Conservation (phyloP, 2,113 vertebrate species). For the Myrmecophaga tridactyla region DNA sequence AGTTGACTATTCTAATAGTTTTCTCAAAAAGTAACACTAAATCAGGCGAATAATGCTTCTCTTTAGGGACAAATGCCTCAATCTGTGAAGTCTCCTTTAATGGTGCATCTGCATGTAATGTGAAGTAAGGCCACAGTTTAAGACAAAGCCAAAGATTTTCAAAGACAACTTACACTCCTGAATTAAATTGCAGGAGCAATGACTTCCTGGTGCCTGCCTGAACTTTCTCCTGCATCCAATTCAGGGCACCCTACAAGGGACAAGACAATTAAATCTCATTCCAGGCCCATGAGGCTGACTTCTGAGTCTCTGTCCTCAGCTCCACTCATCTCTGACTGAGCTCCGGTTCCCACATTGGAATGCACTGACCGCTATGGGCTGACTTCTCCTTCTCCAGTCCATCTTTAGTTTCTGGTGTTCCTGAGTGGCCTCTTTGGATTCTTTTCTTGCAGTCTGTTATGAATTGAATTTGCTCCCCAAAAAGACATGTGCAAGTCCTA, state of each 20-base stretch:
- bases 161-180: accelerated
- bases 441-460: too few species aligned
- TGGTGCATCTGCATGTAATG: accelerated
- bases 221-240: accelerated
- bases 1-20: background rate
- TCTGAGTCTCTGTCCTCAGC: background rate
- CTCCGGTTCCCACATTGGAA: accelerated
- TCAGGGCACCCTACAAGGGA: accelerated
- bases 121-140: background rate
- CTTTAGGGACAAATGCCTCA: background rate
- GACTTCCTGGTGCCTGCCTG: accelerated
- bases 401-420: background rate
- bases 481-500: too few species aligned
- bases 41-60: background rate
- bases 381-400: background rate
- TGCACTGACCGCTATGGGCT: background rate
- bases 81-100: background rate
- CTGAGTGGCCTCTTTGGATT: too few species aligned
- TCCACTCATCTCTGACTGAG: accelerated
- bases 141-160: background rate
- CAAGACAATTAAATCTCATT: accelerated
- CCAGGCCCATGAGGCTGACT: accelerated
- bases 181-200: accelerated
- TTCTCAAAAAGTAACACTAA: background rate
- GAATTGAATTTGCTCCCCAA: too few species aligned